A percentile compares a stretch with the other conserved stretches of the same genome.
phyloP scores from a whole-genome alignment of 2,797 vertebrate genomes.

The Anas bahamensis region DNA sequence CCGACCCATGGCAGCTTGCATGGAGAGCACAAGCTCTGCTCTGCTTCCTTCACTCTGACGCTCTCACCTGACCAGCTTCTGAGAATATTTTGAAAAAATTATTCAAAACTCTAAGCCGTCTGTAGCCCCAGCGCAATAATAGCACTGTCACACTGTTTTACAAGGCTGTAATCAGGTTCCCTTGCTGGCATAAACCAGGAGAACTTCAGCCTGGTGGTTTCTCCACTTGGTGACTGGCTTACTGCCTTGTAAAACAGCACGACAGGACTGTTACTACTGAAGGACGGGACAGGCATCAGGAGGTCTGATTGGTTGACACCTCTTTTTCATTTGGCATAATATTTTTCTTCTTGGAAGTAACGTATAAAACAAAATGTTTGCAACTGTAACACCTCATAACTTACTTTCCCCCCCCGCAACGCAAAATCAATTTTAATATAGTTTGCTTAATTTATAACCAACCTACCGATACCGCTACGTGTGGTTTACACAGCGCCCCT shows the following conservation, averaged over 20 bases:
- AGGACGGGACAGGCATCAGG: slow-evolving; percentile 26
- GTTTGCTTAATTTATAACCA: slow-evolving; percentile 37
- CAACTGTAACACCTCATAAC: slow-evolving; percentile 70
- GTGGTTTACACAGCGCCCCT: neutral
- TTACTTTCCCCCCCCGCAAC: neutral
- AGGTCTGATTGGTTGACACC: neutral
- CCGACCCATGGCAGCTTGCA: neutral
- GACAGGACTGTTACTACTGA: neutral
- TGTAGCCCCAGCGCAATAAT: neutral
- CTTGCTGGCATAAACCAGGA: neutral
- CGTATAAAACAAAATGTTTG: slow-evolving; percentile 70
- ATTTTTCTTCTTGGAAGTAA: slow-evolving; percentile 72
- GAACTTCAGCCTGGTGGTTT: neutral
- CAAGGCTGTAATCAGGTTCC: slow-evolving; percentile 14
- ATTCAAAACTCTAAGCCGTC: neutral
- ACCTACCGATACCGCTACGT: neutral
- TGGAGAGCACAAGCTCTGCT: accelerated
- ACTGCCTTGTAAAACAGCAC: slow-evolving; percentile 63
- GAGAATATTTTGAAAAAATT: neutral
- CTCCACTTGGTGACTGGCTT: slow-evolving; percentile 50
- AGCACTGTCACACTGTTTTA: slow-evolving; percentile 51
- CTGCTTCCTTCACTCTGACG: neutral
- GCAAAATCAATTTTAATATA: slow-evolving; percentile 22
- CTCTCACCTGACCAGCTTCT: neutral
- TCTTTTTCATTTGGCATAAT: slow-evolving; percentile 55